Base-by-base conservation (phyloP, 2,888 invertebrate species). In the Drosophila dives region DNA sequence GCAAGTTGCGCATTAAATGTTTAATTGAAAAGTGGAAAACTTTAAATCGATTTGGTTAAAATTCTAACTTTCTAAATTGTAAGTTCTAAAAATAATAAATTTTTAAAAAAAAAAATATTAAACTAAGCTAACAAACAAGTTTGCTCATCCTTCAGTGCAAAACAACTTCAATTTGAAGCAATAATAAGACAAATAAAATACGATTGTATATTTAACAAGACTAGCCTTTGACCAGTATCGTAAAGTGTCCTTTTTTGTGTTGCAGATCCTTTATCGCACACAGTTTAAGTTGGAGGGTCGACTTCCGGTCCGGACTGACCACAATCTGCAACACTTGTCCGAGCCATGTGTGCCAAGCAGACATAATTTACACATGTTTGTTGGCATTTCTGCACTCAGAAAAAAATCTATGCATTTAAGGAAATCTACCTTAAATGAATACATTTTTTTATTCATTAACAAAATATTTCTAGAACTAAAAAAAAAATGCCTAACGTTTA, bases 261-360 rank as follows among this genome's bases (percentile, higher is more conserved):
- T 38, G 7, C 26, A 59, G 59, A 38, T 26, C 26, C 11, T 36
- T n/a, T 54, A n/a, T 38, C 3, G 26, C n/a, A 55, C 7, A 29
- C 36, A n/a, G 26, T 34, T 36, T 20, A 20, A 64, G 48, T 29
- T 17, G n/a, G 23, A 15, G 59, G n/a, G 36, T 20, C 26, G n/a
- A 56, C 36, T 60, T 63, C 49, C 50, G 48, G 20, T 60, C 23
- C 32, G 64, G 42, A 42, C 32, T 33, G 29, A 51, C 51, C 75
- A 55, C 71, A 64, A 62, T 62, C 61, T 71, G 66, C 64, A 64
- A 63, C 77, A 80, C 64, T 72, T 65, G 80, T 42, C 54, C 10
- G 63, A 49, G 48, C 50, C 56, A 58, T 64, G 49, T 55, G 55
- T 48, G 50, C 48, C 55, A 29, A 26, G 26, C 38, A n/a, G 38